phyloP scores from a whole-genome alignment of 2,888 invertebrate genomes.

The Charanyca ferruginea region DNA sequence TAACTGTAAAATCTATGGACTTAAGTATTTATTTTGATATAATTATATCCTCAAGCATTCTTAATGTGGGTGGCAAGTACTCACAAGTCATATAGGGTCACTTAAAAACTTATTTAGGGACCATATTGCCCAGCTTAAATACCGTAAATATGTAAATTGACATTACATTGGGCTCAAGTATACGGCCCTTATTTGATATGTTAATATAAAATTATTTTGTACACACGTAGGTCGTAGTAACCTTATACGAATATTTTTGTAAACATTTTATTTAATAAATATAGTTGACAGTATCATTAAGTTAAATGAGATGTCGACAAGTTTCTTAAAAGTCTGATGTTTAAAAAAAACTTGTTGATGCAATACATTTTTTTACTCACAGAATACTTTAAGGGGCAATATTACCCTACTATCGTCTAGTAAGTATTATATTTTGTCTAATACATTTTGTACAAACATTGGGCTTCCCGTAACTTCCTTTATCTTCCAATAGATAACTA shows the following conservation, averaged over 20 bases:
- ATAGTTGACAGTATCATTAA: conserved; percentile 27
- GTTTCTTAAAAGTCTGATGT: not conserved
- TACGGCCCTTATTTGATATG: conserved; percentile 58
- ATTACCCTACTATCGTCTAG: no score
- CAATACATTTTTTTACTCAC: no score
- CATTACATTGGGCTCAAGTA: conserved; percentile 56
- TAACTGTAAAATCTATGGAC: not conserved
- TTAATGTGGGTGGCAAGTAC: conserved; percentile 41
- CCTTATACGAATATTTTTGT: conserved; percentile 39
- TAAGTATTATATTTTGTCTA: no score
- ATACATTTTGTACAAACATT: no score
- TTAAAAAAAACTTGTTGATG: conserved; percentile 2
- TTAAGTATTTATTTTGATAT: not conserved
- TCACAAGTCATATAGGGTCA: conserved; percentile 13
- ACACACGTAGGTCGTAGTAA: conserved; percentile 41
- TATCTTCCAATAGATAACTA: no score
- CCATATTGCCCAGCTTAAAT: conserved; percentile 28
- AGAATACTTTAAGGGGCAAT: no score
- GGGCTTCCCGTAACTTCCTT: no score
- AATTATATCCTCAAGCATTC: conserved; percentile 2
- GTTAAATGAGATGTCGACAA: conserved; percentile 35
- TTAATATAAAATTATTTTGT: conserved; percentile 50
- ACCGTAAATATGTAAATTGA: conserved; percentile 57
- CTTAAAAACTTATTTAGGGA: conserved; percentile 48
- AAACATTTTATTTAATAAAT: conserved; percentile 38